A percentile compares a stretch with the other conserved stretches of the same genome.
These are phyloP conservation scores for Sitta carolinensis DNA, from an alignment of 2,797 vertebrate genomes.

Conservation along the genomic window DNA sequence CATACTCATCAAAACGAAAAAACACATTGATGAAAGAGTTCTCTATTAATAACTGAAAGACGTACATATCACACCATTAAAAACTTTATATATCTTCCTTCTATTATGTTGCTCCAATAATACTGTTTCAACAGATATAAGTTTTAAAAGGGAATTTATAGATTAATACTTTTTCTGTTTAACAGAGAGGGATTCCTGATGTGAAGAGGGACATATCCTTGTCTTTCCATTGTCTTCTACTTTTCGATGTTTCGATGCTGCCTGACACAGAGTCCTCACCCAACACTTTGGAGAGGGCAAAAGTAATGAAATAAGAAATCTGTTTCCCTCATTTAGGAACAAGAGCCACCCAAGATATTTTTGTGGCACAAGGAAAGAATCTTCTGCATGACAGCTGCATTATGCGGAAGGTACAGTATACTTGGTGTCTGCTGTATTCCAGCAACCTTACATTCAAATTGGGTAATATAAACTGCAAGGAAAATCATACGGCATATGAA, in stretches of 20 bases:
- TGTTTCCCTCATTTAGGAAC: neutral
- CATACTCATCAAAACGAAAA: conserved; percentile 21
- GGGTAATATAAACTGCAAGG: neutral
- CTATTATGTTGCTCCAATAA: neutral
- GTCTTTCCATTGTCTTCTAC: neutral
- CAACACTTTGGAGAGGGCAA: neutral
- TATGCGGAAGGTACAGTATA: neutral
- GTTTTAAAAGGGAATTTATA: neutral
- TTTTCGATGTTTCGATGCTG: neutral
- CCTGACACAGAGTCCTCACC: neutral
- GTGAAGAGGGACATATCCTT: neutral
- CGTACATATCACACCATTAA: neutral
- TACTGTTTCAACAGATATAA: neutral
- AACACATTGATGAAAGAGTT: conserved; percentile 14
- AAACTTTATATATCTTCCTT: neutral
- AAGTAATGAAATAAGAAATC: neutral
- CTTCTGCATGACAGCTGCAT: neutral
- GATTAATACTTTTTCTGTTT: neutral
- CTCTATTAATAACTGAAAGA: neutral
- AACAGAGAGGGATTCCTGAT: neutral
- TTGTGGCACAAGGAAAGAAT: neutral
- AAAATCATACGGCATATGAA: neutral
- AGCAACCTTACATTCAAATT: neutral
- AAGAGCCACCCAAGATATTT: neutral
- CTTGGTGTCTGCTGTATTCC: neutral